Percentiles rank a stretch among this genome's conserved stretches.
Conservation (phyloP, 2,113 vertebrate genomes). For the Gallinago media region DNA sequence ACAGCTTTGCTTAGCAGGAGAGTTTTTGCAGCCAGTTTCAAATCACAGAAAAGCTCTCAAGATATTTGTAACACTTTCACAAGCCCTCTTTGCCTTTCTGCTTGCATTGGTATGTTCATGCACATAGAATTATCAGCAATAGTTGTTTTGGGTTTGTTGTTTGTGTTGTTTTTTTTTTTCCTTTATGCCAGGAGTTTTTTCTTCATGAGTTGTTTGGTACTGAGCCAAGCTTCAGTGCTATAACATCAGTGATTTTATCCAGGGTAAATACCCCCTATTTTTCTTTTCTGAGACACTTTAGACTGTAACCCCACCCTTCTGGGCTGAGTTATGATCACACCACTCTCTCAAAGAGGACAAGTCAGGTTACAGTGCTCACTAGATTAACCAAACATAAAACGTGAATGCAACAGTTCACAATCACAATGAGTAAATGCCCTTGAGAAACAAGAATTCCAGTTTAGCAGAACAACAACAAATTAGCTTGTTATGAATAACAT, state of each 20-base stretch:
- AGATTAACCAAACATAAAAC: slow-evolving; percentile 10
- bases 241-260: background rate
- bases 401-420: slow-evolving; percentile 15
- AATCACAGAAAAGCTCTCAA: background rate
- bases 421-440: slow-evolving; percentile 23
- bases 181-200: background rate
- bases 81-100: background rate
- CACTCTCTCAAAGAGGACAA: background rate
- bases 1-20: background rate
- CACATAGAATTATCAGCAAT: background rate
- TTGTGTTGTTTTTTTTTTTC: background rate
- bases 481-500: slow-evolving; percentile 38
- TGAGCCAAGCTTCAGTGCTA: background rate
- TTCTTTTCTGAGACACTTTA: background rate
- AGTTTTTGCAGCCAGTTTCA: background rate
- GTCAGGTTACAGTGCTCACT: background rate
- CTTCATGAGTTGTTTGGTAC: background rate
- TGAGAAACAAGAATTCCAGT: background rate
- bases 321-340: background rate
- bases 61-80: background rate
- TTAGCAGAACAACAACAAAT: slow-evolving; percentile 30
- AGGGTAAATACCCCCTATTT: background rate
- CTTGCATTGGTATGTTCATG: background rate
- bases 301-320: background rate
- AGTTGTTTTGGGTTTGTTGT: background rate